A percentile compares a stretch with the other conserved stretches of the same genome.
These are phyloP conservation scores for Aspidiotus destructor DNA, from an alignment of 2,888 invertebrate genomes.

Conservation along the genomic window DNA sequence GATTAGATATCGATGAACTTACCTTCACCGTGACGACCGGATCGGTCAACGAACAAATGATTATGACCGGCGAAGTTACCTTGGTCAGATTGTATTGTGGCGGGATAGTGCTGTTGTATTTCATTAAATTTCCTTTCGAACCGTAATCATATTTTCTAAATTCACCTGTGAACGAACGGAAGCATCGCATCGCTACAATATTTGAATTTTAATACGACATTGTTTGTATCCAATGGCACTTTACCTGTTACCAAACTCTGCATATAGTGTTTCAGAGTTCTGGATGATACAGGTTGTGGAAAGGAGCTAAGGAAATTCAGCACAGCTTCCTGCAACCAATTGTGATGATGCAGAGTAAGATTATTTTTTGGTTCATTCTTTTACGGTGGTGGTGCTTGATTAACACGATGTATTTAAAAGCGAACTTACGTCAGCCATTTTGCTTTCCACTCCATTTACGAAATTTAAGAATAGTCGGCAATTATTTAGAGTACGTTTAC, in stretches of 20 bases:
- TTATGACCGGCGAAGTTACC: slow-evolving; percentile 29
- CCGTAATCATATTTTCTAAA: slow-evolving; percentile 35
- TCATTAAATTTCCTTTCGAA: slow-evolving; percentile 22
- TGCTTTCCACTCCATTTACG: slow-evolving; percentile 31
- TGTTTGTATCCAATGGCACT: neutral
- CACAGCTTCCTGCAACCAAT: slow-evolving; percentile 25
- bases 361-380: no score
- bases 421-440: slow-evolving; percentile 31
- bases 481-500: slow-evolving; percentile 20
- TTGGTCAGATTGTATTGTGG: slow-evolving; percentile 34
- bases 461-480: slow-evolving; percentile 29
- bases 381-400: no score
- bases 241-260: slow-evolving; percentile 33
- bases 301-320: slow-evolving; percentile 32
- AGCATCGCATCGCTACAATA: neutral
- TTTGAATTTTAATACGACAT: neutral
- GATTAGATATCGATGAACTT: neutral
- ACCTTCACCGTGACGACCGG: slow-evolving; percentile 32
- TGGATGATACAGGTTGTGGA: slow-evolving; percentile 35
- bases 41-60: slow-evolving; percentile 31
- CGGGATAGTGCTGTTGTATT: slow-evolving; percentile 33
- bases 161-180: slow-evolving; percentile 24
- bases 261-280: slow-evolving; percentile 34
- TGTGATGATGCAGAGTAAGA: no score
- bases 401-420: no score